Evolutionary conservation across 1,140 invertebrate species (phyloP).

Genomic region (Pemphigus obesinymphae): DNA sequence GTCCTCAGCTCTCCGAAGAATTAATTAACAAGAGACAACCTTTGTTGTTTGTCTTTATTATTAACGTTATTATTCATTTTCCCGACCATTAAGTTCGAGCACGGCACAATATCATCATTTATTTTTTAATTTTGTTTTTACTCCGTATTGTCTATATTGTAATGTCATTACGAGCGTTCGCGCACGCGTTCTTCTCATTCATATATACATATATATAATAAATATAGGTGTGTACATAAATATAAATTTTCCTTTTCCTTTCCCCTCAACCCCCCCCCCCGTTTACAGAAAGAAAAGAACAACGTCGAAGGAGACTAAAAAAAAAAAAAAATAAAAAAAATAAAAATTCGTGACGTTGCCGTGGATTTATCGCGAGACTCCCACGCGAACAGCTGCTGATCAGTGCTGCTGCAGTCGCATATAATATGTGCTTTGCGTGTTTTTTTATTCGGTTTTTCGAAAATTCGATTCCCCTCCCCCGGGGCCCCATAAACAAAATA

Average conservation of each 20-base stretch:
- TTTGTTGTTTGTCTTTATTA: constrained; percentile 42
- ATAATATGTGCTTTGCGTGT: too few relatives aligned
- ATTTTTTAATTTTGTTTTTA: constrained; percentile 41
- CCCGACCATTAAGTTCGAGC: constrained; percentile 40
- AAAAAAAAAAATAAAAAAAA: too few relatives aligned
- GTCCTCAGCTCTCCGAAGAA: constrained; percentile 24
- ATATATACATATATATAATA: too few relatives aligned
- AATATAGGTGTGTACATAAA: too few relatives aligned
- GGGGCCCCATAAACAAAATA: too few relatives aligned
- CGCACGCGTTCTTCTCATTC: not conserved
- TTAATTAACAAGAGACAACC: constrained; percentile 42
- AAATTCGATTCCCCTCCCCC: too few relatives aligned
- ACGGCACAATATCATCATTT: constrained; percentile 40
- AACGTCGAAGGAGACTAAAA: not conserved
- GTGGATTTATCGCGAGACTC: not conserved
- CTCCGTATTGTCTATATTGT: constrained; percentile 41
- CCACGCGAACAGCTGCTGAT: too few relatives aligned
- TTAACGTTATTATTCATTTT: constrained; percentile 42
- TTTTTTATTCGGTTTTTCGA: too few relatives aligned
- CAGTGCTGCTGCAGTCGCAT: too few relatives aligned
- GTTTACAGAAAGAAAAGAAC: too few relatives aligned
- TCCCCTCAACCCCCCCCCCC: too few relatives aligned
- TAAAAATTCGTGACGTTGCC: not conserved
- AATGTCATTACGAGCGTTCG: constrained; percentile 24
- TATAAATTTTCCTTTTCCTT: not conserved